Evolutionary conservation across 2,888 invertebrate genomes (phyloP).

Genomic region (Acleris emargana): DNA sequence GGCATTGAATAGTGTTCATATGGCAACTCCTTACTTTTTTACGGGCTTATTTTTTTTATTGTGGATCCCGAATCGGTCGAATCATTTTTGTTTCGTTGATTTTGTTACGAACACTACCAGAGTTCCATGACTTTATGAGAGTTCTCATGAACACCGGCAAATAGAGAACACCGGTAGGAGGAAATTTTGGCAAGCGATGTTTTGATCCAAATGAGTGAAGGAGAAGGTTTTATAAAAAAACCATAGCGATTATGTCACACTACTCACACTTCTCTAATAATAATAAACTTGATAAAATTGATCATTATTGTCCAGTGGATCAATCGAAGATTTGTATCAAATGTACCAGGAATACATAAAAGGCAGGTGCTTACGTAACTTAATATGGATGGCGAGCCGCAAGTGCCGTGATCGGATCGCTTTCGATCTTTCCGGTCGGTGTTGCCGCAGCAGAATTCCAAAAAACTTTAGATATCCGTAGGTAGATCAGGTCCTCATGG

Average conservation of each 20-base stretch:
- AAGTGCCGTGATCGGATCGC: slow-evolving; percentile 19
- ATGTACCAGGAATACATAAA: slow-evolving; percentile 23
- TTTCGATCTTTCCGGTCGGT: slow-evolving; percentile 3
- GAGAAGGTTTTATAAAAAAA: too few relatives aligned
- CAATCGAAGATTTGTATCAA: slow-evolving; percentile 34
- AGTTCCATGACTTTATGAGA: neutral
- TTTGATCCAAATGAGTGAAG: too few relatives aligned
- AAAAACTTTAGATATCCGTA: too few relatives aligned
- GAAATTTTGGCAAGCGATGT: neutral
- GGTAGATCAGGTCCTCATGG: too few relatives aligned
- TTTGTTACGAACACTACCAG: slow-evolving; percentile 1
- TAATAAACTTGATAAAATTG: slow-evolving; percentile 1
- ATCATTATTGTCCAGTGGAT: slow-evolving; percentile 19
- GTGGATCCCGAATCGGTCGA: neutral
- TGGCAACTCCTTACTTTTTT: too few relatives aligned
- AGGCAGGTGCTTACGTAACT: neutral
- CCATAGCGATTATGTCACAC: neutral
- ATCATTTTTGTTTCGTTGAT: slow-evolving; percentile 11
- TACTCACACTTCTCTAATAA: neutral
- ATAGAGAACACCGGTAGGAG: too few relatives aligned
- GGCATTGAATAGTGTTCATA: too few relatives aligned
- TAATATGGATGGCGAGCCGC: slow-evolving; percentile 5
- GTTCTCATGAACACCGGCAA: neutral
- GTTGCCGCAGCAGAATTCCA: too few relatives aligned
- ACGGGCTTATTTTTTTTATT: too few relatives aligned